Conservation (phyloP, 2,797 vertebrate genomes). For the Diglossa cyanea region DNA sequence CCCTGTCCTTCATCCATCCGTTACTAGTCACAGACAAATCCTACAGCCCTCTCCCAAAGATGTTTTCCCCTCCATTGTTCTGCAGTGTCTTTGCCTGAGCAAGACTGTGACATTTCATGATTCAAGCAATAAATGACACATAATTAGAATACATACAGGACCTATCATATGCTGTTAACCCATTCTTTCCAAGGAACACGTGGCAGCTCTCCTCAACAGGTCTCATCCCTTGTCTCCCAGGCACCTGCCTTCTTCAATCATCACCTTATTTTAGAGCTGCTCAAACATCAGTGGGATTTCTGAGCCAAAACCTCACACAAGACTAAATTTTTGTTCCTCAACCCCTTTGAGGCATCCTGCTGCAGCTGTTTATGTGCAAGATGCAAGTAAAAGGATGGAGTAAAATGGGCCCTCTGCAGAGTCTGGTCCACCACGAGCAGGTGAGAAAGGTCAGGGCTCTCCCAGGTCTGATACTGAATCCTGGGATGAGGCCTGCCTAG, state of each 20-base stretch:
- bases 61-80: not conserved
- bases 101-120: not conserved
- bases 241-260: not conserved
- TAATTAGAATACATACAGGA: not conserved
- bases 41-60: not conserved
- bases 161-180: not conserved
- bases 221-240: not conserved
- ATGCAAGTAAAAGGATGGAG: not conserved
- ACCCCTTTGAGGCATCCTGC: not conserved
- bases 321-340: not conserved
- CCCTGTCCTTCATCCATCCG: accelerated
- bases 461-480: not conserved
- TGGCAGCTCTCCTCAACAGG: not conserved
- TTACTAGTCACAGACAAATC: not conserved
- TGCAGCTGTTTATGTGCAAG: not conserved
- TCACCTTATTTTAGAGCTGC: not conserved
- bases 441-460: not conserved
- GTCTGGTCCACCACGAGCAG: not conserved
- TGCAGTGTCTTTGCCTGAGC: not conserved
- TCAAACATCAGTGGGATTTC: not conserved
- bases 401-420: not conserved
- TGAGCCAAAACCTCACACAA: not conserved
- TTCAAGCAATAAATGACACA: not conserved
- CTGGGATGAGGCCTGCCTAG: not conserved
- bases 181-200: accelerated